Percentiles rank a stretch among this genome's conserved stretches.
phyloP scores from a whole-genome alignment of 2,113 vertebrate genomes.

The Pangasianodon hypophthalmus region DNA sequence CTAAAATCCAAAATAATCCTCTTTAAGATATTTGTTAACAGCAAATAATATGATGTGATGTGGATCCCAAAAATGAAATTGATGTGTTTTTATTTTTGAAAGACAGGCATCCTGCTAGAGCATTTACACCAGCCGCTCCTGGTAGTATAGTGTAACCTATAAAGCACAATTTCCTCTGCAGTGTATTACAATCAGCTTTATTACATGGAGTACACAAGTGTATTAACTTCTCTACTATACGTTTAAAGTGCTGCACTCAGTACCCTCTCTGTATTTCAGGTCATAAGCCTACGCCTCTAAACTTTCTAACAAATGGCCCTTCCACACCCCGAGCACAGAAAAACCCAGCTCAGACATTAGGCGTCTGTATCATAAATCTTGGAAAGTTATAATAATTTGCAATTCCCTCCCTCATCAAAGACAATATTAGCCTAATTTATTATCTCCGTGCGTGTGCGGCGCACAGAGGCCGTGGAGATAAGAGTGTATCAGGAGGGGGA shows the following conservation, averaged over 20 bases:
- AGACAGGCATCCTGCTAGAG: neutral
- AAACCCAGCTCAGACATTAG: slow-evolving; percentile 74
- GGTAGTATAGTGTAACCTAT: neutral
- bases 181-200: neutral
- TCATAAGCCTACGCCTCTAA: slow-evolving; percentile 70
- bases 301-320: slow-evolving; percentile 78
- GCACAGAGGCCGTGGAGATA: slow-evolving; percentile 78
- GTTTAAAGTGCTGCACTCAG: neutral
- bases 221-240: neutral
- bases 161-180: neutral
- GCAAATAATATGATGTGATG: neutral
- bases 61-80: neutral
- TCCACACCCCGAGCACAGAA: slow-evolving; percentile 65
- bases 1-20: neutral
- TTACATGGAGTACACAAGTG: neutral
- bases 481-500: slow-evolving; percentile 84
- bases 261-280: slow-evolving; percentile 61
- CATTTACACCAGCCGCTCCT: neutral
- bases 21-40: neutral
- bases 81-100: neutral
- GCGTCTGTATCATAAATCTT: slow-evolving; percentile 82
- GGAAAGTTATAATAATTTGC: slow-evolving; percentile 83
- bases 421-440: slow-evolving; percentile 85
- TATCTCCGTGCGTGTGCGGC: slow-evolving; percentile 73
- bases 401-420: slow-evolving; percentile 84